phyloP scores from a whole-genome alignment of 35 echinoderm and acorn worm species.

The Heliocidaris tuberculata region DNA sequence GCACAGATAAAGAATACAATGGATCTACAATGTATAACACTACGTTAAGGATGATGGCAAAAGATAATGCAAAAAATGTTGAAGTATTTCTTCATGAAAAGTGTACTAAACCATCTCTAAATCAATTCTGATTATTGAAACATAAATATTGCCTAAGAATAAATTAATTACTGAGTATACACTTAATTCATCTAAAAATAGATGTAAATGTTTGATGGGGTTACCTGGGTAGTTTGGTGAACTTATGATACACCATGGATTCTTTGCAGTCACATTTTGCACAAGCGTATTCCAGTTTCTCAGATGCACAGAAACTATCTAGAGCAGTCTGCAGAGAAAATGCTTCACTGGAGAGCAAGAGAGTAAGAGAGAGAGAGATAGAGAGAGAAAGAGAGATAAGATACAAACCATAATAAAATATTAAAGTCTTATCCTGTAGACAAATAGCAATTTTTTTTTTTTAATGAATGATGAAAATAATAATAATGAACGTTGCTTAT shows the following conservation, averaged over 20 bases:
- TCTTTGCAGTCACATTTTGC: constrained; percentile 82
- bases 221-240: constrained; percentile 64
- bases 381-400: background rate
- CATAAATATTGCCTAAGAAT: no score
- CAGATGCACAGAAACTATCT: constrained; percentile 80
- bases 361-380: constrained; percentile 2
- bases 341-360: constrained; percentile 45
- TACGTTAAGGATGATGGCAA: no score
- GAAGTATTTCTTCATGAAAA: no score
- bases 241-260: constrained; percentile 76
- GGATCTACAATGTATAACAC: no score
- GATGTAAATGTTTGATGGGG: background rate
- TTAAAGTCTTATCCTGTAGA: background rate
- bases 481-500: no score
- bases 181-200: background rate
- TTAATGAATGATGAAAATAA: no score
- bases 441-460: no score
- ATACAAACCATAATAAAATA: background rate
- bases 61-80: no score
- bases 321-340: constrained; percentile 79
- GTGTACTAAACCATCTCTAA: no score
- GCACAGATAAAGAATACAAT: no score
- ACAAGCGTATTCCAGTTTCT: constrained; percentile 85
- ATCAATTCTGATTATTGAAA: no score
- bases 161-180: background rate